Conservation (phyloP, 2,113 vertebrate genomes). For the Bothrops jararaca region DNA sequence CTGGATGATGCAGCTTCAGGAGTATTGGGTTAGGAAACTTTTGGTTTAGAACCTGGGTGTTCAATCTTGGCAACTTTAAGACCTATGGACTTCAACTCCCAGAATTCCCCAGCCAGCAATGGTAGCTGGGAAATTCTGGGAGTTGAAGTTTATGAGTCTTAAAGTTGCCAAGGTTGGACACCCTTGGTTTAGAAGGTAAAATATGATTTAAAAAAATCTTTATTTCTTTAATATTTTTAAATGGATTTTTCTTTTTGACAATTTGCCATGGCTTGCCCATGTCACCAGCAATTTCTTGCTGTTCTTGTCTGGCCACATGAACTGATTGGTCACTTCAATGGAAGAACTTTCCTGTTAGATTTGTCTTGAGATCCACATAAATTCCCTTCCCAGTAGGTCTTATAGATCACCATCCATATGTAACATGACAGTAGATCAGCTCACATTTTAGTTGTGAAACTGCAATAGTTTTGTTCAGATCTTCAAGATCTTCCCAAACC, state of each 20-base stretch:
- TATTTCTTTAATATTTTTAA: not conserved
- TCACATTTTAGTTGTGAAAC: not conserved
- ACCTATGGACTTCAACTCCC: not conserved
- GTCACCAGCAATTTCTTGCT: not conserved
- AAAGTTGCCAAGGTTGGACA: not conserved
- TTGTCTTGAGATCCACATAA: not conserved
- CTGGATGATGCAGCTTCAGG: not conserved
- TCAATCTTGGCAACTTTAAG: not conserved
- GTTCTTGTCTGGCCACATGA: not conserved
- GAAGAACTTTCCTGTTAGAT: not conserved
- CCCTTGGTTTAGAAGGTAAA: not conserved
- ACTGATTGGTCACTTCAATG: not conserved
- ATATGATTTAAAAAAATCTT: not conserved
- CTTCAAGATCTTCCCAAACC: not conserved
- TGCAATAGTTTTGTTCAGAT: not conserved
- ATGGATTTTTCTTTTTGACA: not conserved
- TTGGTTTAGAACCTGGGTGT: not conserved
- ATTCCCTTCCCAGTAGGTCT: not conserved
- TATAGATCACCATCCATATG: not conserved
- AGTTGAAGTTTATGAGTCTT: not conserved
- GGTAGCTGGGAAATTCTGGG: not conserved
- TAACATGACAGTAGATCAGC: not conserved
- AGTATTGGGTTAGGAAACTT: not conserved
- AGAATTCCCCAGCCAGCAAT: not conserved
- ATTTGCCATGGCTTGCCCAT: not conserved